These are phyloP conservation scores for Galaxias olidus DNA, from an alignment of 2,797 vertebrate genomes.

Conservation along the genomic window DNA sequence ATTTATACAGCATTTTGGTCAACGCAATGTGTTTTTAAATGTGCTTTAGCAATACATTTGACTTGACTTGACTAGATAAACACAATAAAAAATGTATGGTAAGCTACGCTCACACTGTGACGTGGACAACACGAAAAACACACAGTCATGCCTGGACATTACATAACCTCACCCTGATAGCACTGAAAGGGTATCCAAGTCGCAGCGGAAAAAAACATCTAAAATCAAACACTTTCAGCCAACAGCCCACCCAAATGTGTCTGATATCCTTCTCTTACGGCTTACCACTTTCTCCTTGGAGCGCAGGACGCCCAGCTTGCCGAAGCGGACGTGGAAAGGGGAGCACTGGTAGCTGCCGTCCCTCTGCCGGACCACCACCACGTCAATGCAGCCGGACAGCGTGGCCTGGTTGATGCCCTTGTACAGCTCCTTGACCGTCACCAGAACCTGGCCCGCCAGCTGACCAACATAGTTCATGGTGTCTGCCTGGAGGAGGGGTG, in stretches of 20 bases:
- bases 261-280: conserved; percentile 15
- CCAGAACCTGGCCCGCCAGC: conserved; percentile 94
- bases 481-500: conserved; percentile 73
- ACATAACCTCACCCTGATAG: no score
- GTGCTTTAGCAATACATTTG: no score
- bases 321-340: conserved; percentile 96
- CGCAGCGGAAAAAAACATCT: background rate
- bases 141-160: no score
- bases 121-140: no score
- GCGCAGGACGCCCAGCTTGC: conserved; percentile 94
- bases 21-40: no score
- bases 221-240: no score
- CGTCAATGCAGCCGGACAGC: conserved; percentile 95
- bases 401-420: conserved; percentile 98
- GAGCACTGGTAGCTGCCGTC: conserved; percentile 94
- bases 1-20: no score
- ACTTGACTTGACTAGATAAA: no score
- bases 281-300: conserved; percentile 99
- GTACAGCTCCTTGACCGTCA: conserved; percentile 96
- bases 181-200: background rate
- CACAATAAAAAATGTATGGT: no score
- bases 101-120: no score
- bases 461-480: conserved; percentile 99
- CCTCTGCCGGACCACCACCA: conserved; percentile 91
- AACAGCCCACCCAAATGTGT: background rate